These are phyloP conservation scores for mouse (Mus musculus) DNA, from an alignment of 2,113 vertebrate species.

Conservation along the genomic window DNA sequence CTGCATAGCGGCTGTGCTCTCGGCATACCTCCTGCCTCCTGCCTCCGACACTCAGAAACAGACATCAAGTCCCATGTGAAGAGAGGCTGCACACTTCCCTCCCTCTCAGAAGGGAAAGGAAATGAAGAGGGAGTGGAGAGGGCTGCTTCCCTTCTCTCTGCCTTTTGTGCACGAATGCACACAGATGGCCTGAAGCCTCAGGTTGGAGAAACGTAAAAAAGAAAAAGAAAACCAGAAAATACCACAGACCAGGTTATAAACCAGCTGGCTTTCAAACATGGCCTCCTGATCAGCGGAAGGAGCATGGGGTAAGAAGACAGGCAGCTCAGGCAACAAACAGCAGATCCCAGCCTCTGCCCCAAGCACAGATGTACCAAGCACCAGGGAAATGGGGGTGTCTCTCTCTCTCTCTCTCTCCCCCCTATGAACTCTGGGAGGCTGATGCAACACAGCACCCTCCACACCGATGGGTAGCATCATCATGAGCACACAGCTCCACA, in stretches of 20 bases:
- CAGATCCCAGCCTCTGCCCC: background rate
- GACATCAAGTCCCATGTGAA: slow-evolving; percentile 27
- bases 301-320: background rate
- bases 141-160: slow-evolving; percentile 70
- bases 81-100: slow-evolving; percentile 25
- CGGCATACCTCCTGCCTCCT: background rate
- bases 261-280: slow-evolving; percentile 77
- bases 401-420: background rate
- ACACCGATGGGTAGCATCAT: background rate
- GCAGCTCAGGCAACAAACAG: background rate
- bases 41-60: slow-evolving; percentile 26
- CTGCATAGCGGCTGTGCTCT: background rate
- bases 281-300: slow-evolving; percentile 68
- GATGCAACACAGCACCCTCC: background rate
- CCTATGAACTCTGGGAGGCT: background rate
- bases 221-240: slow-evolving; percentile 68
- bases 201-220: slow-evolving; percentile 67
- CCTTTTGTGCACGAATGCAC: slow-evolving; percentile 35
- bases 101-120: slow-evolving; percentile 36
- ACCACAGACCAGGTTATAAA: slow-evolving; percentile 69
- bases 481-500: background rate
- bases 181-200: slow-evolving; percentile 74
- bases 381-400: background rate
- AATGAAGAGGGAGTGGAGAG: slow-evolving; percentile 1
- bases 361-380: background rate